phyloP scores from a whole-genome alignment of 1,140 invertebrate species.

The Delia radicum region DNA sequence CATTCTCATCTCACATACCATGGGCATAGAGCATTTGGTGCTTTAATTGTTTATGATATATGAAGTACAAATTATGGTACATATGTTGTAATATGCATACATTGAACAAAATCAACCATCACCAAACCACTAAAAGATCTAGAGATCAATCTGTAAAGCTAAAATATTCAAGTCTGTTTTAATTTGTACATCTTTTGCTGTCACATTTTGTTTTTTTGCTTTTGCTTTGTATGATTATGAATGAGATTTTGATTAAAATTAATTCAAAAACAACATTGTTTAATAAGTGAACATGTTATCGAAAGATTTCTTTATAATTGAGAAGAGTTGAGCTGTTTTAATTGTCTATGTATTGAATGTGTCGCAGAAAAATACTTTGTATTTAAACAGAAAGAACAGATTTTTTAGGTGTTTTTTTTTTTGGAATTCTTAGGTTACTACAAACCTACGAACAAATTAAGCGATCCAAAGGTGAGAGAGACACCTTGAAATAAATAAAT shows the following conservation, averaged over 20 bases:
- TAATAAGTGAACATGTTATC: background rate
- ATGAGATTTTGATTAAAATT: slow-evolving; percentile 3
- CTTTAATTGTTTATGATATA: slow-evolving; percentile 41
- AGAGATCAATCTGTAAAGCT: background rate
- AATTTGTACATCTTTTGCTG: background rate
- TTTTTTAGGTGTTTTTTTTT: no score
- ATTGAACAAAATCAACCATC: background rate
- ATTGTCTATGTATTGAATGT: background rate
- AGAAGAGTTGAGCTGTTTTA: background rate
- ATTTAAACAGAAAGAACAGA: no score
- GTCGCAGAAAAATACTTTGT: background rate
- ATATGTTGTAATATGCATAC: background rate
- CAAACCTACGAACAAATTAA: no score
- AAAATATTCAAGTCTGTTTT: background rate
- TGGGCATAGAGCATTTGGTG: slow-evolving; percentile 7
- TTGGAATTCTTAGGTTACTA: no score
- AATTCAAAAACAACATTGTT: background rate
- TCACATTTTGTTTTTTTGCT: background rate
- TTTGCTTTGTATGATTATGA: background rate
- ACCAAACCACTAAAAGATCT: background rate
- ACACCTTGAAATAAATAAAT: no score
- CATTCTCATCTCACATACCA: background rate
- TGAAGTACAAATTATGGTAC: background rate
- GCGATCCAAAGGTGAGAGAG: no score
- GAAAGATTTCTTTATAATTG: background rate